Conservation (phyloP, 2,797 vertebrate species). For the Picus viridis region DNA sequence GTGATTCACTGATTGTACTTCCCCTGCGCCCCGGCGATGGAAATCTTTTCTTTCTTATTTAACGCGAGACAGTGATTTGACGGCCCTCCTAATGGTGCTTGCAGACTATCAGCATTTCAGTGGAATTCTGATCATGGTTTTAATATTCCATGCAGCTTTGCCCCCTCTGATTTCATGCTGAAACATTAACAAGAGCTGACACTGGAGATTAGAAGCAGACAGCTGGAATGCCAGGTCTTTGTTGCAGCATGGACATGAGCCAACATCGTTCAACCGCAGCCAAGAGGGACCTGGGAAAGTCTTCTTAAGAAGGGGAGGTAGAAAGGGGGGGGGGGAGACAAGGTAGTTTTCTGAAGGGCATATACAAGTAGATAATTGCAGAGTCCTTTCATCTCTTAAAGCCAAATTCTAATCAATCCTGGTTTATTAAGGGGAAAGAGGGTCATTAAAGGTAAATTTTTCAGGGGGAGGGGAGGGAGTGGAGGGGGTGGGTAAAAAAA, state of each 20-base stretch:
- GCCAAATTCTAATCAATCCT: constrained; percentile 72
- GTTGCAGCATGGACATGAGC: constrained; percentile 94
- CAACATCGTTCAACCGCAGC: constrained; percentile 92
- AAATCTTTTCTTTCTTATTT: constrained; percentile 80
- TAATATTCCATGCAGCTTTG: constrained; percentile 93
- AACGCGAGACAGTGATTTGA: constrained; percentile 76
- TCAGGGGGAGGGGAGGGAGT: background rate
- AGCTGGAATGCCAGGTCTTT: constrained; percentile 98
- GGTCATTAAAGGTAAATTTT: constrained; percentile 77
- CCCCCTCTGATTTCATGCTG: constrained; percentile 95
- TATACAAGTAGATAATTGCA: constrained; percentile 74
- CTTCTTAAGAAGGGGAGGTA: constrained; percentile 81
- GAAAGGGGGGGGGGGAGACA: constrained; percentile 67
- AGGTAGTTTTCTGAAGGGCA: constrained; percentile 82
- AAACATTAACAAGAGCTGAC: constrained; percentile 99
- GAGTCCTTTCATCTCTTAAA: constrained; percentile 74
- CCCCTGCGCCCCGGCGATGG: constrained; percentile 66
- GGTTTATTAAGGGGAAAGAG: constrained; percentile 72
- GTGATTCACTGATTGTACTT: constrained; percentile 80
- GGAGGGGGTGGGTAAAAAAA: background rate
- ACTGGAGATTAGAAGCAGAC: constrained; percentile 99
- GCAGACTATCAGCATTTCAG: constrained; percentile 85
- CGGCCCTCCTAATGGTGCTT: constrained; percentile 78
- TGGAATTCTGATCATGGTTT: constrained; percentile 96
- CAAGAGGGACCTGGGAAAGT: constrained; percentile 89